phyloP scores from a whole-genome alignment of 2,113 vertebrate species.

The Hippocampus comes region DNA sequence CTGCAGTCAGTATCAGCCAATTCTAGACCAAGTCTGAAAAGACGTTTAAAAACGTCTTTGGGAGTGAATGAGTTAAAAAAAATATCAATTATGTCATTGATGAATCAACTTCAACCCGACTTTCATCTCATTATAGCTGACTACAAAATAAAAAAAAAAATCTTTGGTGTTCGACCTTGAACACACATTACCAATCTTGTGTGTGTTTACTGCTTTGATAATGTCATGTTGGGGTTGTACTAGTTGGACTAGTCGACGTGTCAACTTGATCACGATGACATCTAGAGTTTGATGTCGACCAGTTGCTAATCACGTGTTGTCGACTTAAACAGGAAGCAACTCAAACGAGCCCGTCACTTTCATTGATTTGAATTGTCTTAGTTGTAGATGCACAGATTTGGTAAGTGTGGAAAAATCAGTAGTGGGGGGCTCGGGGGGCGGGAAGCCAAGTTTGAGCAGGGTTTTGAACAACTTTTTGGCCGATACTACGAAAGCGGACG shows the following conservation, averaged over 20 bases:
- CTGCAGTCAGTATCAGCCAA: too few relatives aligned
- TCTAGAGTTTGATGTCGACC: background rate
- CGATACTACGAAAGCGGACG: background rate
- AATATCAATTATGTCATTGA: background rate
- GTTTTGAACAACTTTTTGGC: background rate
- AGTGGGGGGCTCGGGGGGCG: too few relatives aligned
- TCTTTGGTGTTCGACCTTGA: background rate
- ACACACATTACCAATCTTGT: background rate
- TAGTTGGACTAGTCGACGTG: background rate
- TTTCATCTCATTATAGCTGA: background rate
- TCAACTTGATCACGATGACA: background rate
- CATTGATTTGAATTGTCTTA: background rate
- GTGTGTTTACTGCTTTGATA: background rate
- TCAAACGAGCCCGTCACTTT: background rate
- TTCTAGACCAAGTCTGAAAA: too few relatives aligned
- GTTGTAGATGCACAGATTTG: background rate
- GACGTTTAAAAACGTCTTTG: too few relatives aligned
- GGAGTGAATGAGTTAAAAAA: background rate
- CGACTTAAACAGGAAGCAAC: too few relatives aligned
- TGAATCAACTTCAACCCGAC: background rate
- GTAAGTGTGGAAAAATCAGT: background rate
- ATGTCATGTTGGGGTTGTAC: background rate
- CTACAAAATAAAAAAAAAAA: background rate
- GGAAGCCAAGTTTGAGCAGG: background rate
- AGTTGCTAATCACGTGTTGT: background rate